Evolutionary conservation across 92 coral and sea anemone genomes (phyloP), one percentile per base, ranked within the genome.

Genomic region (Isaurus tuberculatus): DNA sequence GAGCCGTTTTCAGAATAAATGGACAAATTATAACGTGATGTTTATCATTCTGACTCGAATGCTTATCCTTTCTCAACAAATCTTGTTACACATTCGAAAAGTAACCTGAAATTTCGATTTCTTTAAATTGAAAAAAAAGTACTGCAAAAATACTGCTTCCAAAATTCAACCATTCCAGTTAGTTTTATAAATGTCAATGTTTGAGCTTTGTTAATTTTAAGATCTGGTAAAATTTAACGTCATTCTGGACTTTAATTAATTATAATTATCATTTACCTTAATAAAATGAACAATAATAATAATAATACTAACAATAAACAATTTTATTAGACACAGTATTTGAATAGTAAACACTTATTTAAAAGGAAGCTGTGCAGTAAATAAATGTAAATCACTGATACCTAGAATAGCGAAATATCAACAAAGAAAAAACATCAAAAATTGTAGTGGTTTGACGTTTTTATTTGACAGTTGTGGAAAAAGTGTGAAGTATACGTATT

Each of bases 21-120:
- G 49, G 8, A 69, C 49, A 8, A 22, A 19, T 3, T 20, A 37
- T 69, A 36, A 6, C 23, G 27, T 69, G 26, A 11, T 69, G 11
- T 69, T 33, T 20, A 34, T 33, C 23, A 33, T 17, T 69, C 73
- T 36, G 36, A 69, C 73, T 69, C 48, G 73, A 69, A 69, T 69
- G 51, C 30, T 4, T 19, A 49, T 34, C 15, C 73, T 27, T 19
- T n/a, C 23, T 7, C 29, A 22, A 34, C 11, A 34, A 17, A 34
- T 69, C 19, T 19, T 1, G 17, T 36, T 36, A n/a, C 17, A 69
- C 33, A 10, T 17, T 0, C 26, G 49, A 5, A 69, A 34, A 22
- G 32, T 27, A 36, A 31, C 73, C 30, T 11, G 19, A 69, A 36
- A 33, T 69, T 69, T 69, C 11, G 16, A 2, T 67, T 67, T n/a